A percentile compares a stretch with the other conserved stretches of the same genome.
Evolutionary conservation across 2,113 vertebrate species (phyloP).

Genomic region (Phrynosoma platyrhinos): DNA sequence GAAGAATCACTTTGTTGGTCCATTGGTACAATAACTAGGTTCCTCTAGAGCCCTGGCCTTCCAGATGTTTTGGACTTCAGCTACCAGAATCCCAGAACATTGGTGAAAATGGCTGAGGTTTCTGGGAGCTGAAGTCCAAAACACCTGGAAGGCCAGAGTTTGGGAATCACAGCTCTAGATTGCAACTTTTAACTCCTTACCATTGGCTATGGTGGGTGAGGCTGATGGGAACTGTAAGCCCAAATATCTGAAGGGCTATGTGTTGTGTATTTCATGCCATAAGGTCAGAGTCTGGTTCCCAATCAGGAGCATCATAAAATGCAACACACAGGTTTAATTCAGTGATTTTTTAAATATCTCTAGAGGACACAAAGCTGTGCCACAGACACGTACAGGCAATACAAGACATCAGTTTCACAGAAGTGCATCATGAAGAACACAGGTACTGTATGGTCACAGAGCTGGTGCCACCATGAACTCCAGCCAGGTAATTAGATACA

Average conservation of each 20-base stretch:
- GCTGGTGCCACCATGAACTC: not conserved
- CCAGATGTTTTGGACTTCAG: too few species aligned
- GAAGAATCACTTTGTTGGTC: too few species aligned
- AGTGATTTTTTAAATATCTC: constrained; percentile 3
- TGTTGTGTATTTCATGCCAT: not conserved
- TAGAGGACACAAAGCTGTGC: constrained; percentile 23
- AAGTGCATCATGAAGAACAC: constrained; percentile 7
- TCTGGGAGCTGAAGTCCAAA: too few species aligned
- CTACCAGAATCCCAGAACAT: too few species aligned
- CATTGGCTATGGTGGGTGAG: not conserved
- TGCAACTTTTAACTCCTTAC: not conserved
- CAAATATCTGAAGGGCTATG: not conserved
- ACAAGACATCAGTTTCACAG: constrained; percentile 11
- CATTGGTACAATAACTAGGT: too few species aligned
- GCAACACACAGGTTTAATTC: not conserved
- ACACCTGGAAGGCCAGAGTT: too few species aligned
- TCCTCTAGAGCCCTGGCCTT: too few species aligned
- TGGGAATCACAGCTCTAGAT: too few species aligned
- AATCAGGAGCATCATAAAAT: not conserved
- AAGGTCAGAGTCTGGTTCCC: not conserved
- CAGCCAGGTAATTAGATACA: constrained; percentile 5
- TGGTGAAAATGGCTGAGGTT: too few species aligned
- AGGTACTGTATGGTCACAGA: not conserved
- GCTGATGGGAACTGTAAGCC: not conserved
- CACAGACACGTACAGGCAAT: not conserved